A percentile compares a stretch with the other conserved stretches of the same genome.
These are phyloP conservation scores for Diplodus puntazzo DNA, from an alignment of 2,797 vertebrate genomes.

Conservation along the genomic window DNA sequence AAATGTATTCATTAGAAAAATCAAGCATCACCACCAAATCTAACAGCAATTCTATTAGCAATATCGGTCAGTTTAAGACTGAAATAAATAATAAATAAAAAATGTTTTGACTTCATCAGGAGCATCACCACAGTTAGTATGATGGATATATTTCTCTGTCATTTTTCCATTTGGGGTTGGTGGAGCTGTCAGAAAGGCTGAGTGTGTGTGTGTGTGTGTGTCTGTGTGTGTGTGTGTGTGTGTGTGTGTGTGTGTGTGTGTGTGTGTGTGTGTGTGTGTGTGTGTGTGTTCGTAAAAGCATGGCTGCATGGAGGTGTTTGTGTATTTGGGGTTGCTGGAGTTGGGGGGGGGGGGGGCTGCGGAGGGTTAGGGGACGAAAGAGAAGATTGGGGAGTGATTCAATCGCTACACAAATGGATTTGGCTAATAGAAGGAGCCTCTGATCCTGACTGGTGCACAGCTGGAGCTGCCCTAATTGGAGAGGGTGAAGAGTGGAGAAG, in stretches of 20 bases:
- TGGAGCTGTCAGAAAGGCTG: constrained; percentile 22
- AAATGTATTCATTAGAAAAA: not conserved
- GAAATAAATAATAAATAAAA: not conserved
- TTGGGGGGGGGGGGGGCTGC: constrained; percentile 9
- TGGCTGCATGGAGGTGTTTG: constrained; percentile 43
- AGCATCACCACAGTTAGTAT: not conserved
- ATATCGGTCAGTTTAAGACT: not conserved
- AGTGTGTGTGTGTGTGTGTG: not conserved
- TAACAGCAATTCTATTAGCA: no score
- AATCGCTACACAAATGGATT: constrained; percentile 87
- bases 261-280: constrained; percentile 16
- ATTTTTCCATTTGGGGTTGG: constrained; percentile 24
- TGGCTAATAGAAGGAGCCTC: constrained; percentile 86
- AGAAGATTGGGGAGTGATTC: constrained; percentile 85
- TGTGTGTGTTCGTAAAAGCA: constrained; percentile 11
- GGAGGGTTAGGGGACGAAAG: constrained; percentile 43
- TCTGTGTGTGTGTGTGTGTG: constrained; percentile 19
- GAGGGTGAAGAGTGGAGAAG: constrained; percentile 79
- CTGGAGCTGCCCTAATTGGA: constrained; percentile 87
- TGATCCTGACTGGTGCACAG: constrained; percentile 86
- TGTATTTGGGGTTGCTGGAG: constrained; percentile 71
- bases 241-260: constrained; percentile 7
- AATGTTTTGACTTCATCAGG: not conserved
- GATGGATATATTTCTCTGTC: not conserved
- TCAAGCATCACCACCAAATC: not conserved